Evolutionary conservation across 2,113 vertebrate genomes (phyloP), one percentile per base, ranked within the genome.

Genomic region (Xyliphius kryptos): DNA sequence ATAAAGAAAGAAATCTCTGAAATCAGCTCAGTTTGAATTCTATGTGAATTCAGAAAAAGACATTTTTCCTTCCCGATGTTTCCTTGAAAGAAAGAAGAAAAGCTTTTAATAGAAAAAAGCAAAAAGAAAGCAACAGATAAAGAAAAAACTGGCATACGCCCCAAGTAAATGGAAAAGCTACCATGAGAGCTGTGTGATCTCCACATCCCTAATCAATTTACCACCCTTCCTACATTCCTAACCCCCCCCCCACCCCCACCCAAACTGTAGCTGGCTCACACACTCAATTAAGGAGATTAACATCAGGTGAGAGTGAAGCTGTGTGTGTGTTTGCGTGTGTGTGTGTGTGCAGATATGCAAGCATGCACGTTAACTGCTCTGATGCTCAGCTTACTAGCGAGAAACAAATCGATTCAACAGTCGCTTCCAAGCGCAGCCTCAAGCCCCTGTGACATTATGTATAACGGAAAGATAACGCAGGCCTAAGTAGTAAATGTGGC

Each of bases 241-340:
- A n/a, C n/a, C n/a, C n/a, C n/a, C n/a, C 32, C 16, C 16, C 16
- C 49, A 37, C 16, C 59, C 50, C 40, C 17, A 26, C 59, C 61
- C 61, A 59, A 41, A 46, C 64, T 52, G 46, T 46, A 40, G 57
- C 52, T 68, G 48, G 32, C 52, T 68, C 64, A 55, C 54, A 61
- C 51, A 53, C 69, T 74, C 61, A 68, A 65, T 68, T 71, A 74
- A 68, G 61, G 58, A 67, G 64, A 74, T 74, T 74, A 74, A n/a
- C n/a, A n/a, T n/a, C n/a, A n/a, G n/a, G 66, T 54, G 32, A 41
- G 55, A 56, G 26, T 32, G 26, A 5, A 6, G 4, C 4, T 32
- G 26, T 32, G 26, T 32, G 22, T 26, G 22, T 26, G 22, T 26
- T 3, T 26, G 22, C 22, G 22, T 26, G 26, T 32, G 26, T 32